A percentile compares a stretch with the other conserved stretches of the same genome.
phyloP scores from a whole-genome alignment of 2,797 vertebrate species.

The Sciurus vulgaris region DNA sequence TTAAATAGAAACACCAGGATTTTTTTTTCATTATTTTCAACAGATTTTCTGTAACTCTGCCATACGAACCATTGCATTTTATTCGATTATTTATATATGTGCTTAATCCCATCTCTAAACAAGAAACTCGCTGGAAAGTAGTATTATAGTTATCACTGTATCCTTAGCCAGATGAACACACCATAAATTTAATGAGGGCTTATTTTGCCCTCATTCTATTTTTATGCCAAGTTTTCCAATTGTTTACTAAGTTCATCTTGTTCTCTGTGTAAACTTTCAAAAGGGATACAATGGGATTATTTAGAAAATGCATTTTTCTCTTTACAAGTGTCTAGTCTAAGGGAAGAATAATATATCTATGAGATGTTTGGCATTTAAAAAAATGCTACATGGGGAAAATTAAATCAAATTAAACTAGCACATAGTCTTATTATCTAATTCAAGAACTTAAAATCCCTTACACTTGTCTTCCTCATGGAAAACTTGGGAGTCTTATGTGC shows the following conservation, averaged over 20 bases:
- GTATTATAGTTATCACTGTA: background rate
- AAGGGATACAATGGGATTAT: background rate
- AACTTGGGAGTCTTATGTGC: background rate
- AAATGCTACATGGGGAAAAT: background rate
- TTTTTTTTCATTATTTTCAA: background rate
- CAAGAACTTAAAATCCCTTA: background rate
- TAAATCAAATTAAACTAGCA: background rate
- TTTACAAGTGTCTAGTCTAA: background rate
- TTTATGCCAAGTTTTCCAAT: background rate
- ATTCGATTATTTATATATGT: background rate
- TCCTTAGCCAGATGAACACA: background rate
- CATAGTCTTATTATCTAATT: background rate
- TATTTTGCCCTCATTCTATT: constrained; percentile 24
- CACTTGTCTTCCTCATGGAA: background rate
- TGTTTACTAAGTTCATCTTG: constrained; percentile 4
- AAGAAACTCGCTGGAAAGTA: background rate
- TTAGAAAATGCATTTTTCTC: background rate
- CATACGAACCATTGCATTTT: background rate
- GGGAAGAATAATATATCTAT: background rate
- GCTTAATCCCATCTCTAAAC: background rate
- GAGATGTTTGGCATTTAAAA: background rate
- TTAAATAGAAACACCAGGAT: background rate
- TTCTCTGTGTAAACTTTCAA: constrained; percentile 13
- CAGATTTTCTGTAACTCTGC: background rate
- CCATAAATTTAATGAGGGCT: background rate